Evolutionary conservation across 2,113 vertebrate species (phyloP), one percentile per base, ranked within the genome.

Genomic region (Mugil cephalus): DNA sequence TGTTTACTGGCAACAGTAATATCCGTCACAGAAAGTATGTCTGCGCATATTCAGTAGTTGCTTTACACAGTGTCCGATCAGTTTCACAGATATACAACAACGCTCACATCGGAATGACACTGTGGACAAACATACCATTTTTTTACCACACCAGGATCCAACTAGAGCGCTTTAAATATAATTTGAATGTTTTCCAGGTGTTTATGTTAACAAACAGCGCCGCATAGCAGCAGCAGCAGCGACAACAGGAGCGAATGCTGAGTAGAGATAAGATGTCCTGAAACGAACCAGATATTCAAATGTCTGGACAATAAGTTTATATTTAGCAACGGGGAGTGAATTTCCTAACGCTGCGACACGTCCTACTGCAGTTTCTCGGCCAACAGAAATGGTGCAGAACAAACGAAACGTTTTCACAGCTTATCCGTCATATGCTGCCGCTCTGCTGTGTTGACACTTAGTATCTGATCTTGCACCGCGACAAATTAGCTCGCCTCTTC

Each of bases 121-220:
- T 40, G 7, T 0, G 1, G 12, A 43, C 4, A 56, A 36, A 52
- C 24, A 71, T 15, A 77, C 24, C 55, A 11, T 7, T 24, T 54
- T 30, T 67, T 65, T 34, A 55, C 30, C 4, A 2, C 18, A 9
- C 4, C 48, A 17, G 19, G 36, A n/a, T 6, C 10, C 5, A 45
- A 18, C 4, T 11, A 17, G 8, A 7, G 35, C 18, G 42, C 35
- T 88, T 70, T 76, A 8, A 64, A 86, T 81, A 47, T 36, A 0
- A 71, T 91, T 82, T 75, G 70, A 79, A 72, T 84, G 19, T 78
- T 52, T 68, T 67, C 30, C 53, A 36, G 15, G 8, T 13, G 51
- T 76, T 63, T 4, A 7, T 24, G 39, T 36, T 42, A 69, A 1
- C n/a, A n/a, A 40, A 50, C n/a, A 36, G 3, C 3, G 9, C 34